A percentile compares a stretch with the other conserved stretches of the same genome.
Evolutionary conservation across 2,113 vertebrate species (phyloP).

Genomic region (Vombatus ursinus): DNA sequence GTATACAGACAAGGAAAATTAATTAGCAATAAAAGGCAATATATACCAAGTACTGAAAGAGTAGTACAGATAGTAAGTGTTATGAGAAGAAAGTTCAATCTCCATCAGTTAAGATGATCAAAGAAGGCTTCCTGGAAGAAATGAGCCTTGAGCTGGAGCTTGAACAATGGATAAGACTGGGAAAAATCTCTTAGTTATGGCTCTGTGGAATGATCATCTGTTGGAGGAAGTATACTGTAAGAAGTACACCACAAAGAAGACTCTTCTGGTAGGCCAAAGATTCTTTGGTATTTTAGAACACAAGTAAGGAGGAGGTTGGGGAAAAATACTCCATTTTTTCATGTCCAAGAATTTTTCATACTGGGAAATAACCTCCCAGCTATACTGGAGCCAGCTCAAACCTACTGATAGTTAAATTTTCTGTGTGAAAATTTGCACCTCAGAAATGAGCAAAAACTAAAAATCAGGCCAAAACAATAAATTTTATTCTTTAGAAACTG

Average conservation of each 20-base stretch:
- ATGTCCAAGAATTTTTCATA: neutral
- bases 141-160: neutral
- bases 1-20: neutral
- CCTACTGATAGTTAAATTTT: neutral
- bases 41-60: neutral
- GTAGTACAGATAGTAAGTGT: neutral
- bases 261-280: neutral
- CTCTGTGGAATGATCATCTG: neutral
- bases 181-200: neutral
- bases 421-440: neutral
- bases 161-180: neutral
- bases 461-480: neutral
- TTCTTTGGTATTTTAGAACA: neutral
- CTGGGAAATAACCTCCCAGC: neutral
- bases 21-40: neutral
- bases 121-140: neutral
- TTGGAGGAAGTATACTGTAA: neutral
- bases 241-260: neutral
- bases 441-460: neutral
- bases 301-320: neutral
- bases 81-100: neutral
- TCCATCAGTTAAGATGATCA: neutral
- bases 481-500: neutral
- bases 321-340: neutral
- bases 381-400: neutral